phyloP scores from a whole-genome alignment of 2,113 vertebrate species.

The Struthidea cinerea region DNA sequence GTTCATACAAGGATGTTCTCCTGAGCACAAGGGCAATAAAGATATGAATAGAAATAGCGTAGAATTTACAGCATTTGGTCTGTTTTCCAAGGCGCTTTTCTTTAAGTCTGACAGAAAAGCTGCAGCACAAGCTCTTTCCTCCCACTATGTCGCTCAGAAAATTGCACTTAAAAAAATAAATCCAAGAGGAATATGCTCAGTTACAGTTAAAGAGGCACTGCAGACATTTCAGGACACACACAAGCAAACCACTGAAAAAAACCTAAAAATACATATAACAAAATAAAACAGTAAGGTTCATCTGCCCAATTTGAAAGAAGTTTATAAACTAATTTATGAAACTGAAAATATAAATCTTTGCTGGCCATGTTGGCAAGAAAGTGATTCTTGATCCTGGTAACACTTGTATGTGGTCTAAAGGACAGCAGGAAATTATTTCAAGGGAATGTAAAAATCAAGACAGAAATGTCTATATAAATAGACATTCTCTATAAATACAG shows the following conservation, averaged over 20 bases:
- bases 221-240: not conserved
- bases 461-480: not conserved
- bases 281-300: not conserved
- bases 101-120: not conserved
- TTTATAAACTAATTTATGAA: not conserved
- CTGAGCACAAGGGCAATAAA: not conserved
- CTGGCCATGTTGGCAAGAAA: not conserved
- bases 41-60: not conserved
- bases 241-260: not conserved
- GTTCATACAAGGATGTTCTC: not conserved
- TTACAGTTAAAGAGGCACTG: not conserved
- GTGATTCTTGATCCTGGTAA: not conserved
- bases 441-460: not conserved
- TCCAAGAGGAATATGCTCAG: not conserved
- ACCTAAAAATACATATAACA: not conserved
- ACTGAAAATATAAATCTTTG: not conserved
- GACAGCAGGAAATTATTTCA: not conserved
- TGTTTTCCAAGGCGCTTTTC: not conserved
- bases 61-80: not conserved
- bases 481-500: not conserved
- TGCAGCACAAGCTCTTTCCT: not conserved
- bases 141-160: not conserved
- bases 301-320: not conserved
- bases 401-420: slow-evolving; percentile 16
- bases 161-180: not conserved